phyloP scores from a whole-genome alignment of 2,888 invertebrate species.

The Limulus polyphemus region DNA sequence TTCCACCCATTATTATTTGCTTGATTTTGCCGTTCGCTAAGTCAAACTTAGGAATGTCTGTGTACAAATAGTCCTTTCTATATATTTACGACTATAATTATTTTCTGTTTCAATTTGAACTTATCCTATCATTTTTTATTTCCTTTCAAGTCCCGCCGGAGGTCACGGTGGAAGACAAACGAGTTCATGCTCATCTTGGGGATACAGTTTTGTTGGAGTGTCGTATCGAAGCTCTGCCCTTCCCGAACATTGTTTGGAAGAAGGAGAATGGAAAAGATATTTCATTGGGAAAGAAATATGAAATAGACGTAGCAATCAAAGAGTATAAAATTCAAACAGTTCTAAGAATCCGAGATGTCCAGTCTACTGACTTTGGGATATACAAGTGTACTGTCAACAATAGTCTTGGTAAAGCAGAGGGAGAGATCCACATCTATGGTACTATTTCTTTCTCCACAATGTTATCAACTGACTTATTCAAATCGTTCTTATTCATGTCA shows the following conservation, averaged over 20 bases:
- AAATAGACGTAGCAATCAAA: conserved; percentile 21
- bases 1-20: no score
- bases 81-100: no score
- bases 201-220: conserved; percentile 64
- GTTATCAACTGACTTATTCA: no score
- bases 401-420: conserved; percentile 29
- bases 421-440: conserved; percentile 29
- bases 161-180: no score
- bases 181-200: conserved; percentile 48
- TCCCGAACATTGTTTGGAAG: conserved; percentile 75
- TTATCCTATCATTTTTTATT: no score
- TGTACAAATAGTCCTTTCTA: no score
- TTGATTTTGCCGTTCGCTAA: no score
- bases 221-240: conserved; percentile 73
- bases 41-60: no score
- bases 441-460: neutral
- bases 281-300: conserved; percentile 49
- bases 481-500: no score
- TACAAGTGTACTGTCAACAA: conserved; percentile 31
- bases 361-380: conserved; percentile 59
- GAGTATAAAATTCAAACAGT: conserved; percentile 74
- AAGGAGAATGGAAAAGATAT: conserved; percentile 25
- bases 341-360: conserved; percentile 61
- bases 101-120: no score
- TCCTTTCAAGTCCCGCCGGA: no score